These are phyloP conservation scores for Trachurus trachurus DNA, from an alignment of 2,797 vertebrate genomes.

Conservation along the genomic window DNA sequence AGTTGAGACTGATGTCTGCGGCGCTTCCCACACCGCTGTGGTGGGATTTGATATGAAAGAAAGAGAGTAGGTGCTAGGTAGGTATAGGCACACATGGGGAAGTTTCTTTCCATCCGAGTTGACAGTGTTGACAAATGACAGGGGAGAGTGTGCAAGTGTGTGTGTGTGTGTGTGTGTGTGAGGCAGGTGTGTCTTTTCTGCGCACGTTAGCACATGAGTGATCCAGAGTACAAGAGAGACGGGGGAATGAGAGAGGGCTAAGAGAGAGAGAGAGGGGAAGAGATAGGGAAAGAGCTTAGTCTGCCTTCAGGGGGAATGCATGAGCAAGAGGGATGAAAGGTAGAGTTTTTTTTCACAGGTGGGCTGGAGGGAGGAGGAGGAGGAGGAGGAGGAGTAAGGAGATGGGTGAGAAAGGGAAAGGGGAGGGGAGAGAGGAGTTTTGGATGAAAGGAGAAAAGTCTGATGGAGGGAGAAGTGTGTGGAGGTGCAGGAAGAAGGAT, in stretches of 20 bases:
- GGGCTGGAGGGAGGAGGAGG: conserved; percentile 28
- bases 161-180: conserved; percentile 38
- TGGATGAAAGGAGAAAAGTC: conserved; percentile 14
- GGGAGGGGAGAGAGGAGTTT: neutral
- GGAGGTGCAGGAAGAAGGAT: neutral
- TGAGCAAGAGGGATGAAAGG: conserved; percentile 56
- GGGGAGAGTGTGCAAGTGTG: conserved; percentile 8
- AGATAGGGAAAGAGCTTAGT: conserved; percentile 58
- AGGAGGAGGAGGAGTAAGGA: conserved; percentile 24
- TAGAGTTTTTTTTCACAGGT: conserved; percentile 56
- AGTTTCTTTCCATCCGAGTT: conserved; percentile 63
- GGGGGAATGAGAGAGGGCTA: conserved; percentile 45
- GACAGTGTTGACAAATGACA: conserved; percentile 77
- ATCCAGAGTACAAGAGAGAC: conserved; percentile 55
- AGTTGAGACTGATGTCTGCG: conserved; percentile 39
- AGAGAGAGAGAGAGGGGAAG: conserved; percentile 39
- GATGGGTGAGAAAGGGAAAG: neutral
- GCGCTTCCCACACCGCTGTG: conserved; percentile 8
- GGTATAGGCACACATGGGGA: conserved; percentile 10
- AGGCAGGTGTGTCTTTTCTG: conserved; percentile 52
- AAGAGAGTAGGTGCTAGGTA: conserved; percentile 27
- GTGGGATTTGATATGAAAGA: conserved; percentile 64
- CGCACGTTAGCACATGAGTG: conserved; percentile 48
- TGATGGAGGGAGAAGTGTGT: neutral
- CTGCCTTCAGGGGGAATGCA: conserved; percentile 65